Evolutionary conservation across 2,113 vertebrate species (phyloP).

Genomic region (Ginglymostoma cirratum): DNA sequence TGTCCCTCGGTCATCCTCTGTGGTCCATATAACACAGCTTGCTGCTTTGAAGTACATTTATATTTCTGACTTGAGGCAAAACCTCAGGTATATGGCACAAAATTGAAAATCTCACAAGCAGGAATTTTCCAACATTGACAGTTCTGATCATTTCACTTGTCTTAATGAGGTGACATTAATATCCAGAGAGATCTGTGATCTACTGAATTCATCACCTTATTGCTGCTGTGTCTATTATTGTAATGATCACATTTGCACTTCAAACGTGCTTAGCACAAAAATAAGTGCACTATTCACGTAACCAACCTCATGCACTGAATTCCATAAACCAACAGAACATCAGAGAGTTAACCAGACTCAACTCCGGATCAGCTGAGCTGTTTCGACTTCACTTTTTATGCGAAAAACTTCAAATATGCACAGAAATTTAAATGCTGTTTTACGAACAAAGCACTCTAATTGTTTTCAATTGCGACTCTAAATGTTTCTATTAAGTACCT

Average conservation of each 20-base stretch:
- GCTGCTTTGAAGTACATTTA: not conserved
- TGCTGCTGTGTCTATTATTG: not conserved
- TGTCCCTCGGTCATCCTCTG: not conserved
- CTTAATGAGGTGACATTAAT: not conserved
- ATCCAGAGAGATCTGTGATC: not conserved
- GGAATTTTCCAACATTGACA: not conserved
- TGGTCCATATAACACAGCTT: not conserved
- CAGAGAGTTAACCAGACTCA: not conserved
- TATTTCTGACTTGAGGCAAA: not conserved
- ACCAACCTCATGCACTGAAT: not conserved
- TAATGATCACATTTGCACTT: not conserved
- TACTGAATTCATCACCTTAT: not conserved
- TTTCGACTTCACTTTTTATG: not conserved
- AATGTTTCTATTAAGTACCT: constrained; percentile 17
- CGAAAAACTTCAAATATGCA: not conserved
- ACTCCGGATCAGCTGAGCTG: not conserved
- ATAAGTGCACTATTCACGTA: not conserved
- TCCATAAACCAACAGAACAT: not conserved
- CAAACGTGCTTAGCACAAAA: not conserved
- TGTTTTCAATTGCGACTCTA: not conserved
- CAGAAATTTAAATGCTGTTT: not conserved
- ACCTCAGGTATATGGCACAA: not conserved
- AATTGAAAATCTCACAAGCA: not conserved
- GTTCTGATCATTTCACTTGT: not conserved
- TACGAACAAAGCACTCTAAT: not conserved